These are phyloP conservation scores for Anarhynchus alexandrinus DNA, from an alignment of 2,113 vertebrate species.

Conservation along the genomic window DNA sequence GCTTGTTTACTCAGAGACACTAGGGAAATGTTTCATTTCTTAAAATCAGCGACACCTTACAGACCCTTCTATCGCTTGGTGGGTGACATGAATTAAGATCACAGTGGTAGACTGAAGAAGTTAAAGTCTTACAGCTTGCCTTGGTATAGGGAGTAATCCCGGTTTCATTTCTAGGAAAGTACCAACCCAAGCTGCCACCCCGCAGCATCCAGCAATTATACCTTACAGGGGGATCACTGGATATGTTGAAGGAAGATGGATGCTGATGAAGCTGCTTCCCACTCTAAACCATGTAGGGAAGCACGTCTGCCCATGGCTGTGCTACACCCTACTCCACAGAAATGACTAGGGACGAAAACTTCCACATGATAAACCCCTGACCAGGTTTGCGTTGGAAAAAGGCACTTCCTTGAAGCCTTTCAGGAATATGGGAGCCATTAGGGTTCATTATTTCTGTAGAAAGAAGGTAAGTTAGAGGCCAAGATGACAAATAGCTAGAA, in stretches of 20 bases:
- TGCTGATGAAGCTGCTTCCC: background rate
- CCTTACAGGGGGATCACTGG: background rate
- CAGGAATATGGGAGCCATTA: background rate
- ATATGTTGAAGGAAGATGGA: background rate
- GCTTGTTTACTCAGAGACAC: background rate
- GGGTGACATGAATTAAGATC: background rate
- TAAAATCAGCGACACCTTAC: background rate
- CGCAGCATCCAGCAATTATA: background rate
- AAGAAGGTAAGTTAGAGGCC: background rate
- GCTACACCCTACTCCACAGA: accelerated
- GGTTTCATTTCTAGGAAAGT: background rate
- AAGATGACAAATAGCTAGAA: background rate
- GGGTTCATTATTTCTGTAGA: background rate
- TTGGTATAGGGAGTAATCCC: background rate
- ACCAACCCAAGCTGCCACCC: background rate
- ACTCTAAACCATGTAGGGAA: background rate
- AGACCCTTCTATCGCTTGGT: accelerated
- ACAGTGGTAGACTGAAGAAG: background rate
- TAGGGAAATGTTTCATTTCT: background rate
- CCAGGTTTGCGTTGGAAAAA: background rate
- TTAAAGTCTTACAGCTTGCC: background rate
- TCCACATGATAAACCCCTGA: background rate
- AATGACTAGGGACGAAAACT: background rate
- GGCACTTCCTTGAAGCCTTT: background rate
- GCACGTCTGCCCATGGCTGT: background rate